Evolutionary conservation across 2,113 vertebrate species (phyloP), one percentile per base, ranked within the genome.

Genomic region (Ceyx cyanopectus): DNA sequence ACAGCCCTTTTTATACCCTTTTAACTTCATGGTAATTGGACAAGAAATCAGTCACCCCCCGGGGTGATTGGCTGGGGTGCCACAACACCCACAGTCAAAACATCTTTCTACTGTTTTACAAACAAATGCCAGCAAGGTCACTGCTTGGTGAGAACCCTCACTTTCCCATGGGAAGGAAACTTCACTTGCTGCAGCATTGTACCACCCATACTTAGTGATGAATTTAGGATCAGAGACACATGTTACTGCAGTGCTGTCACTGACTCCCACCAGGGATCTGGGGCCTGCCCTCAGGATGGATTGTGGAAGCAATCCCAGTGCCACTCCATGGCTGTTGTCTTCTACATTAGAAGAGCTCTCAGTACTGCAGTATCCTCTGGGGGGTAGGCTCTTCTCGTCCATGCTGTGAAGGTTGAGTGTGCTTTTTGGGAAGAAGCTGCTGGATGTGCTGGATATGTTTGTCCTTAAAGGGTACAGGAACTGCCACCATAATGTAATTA

Each of bases 401-500:
- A 20, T 0, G 2, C 27, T 14, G 14, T 43, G 45, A 70, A 78
- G 48, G 57, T 30, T 61, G 53, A 81, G 63, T 10, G 5, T 20
- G 21, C 29, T 58, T 75, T 84, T 92, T 87, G 56, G 54, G 75
- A 94, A 92, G 87, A 79, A 84, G 56, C 46, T 74, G 63, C 90
- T 88, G 69, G 30, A 54, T 24, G 77, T 3, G 54, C 48, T 53
- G 10, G 7, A 53, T 58, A 67, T 48, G 48, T 27, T 60, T 94
- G 41, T 75, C 51, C 62, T 93, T 85, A 73, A 14, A 85, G 85
- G 81, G 50, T 65, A 58, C 90, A 95, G 81, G 79, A 94, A 74
- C 85, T 81, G 68, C 89, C 90, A 74, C 78, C 53, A 27, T 90
- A 83, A 96, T 97, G 90, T 95, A 83, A 96, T 97, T 96, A 97